Percentiles rank a stretch among this genome's conserved stretches.
Conservation (phyloP, 1,140 invertebrate species). For the Brachionus rotundiformis region DNA sequence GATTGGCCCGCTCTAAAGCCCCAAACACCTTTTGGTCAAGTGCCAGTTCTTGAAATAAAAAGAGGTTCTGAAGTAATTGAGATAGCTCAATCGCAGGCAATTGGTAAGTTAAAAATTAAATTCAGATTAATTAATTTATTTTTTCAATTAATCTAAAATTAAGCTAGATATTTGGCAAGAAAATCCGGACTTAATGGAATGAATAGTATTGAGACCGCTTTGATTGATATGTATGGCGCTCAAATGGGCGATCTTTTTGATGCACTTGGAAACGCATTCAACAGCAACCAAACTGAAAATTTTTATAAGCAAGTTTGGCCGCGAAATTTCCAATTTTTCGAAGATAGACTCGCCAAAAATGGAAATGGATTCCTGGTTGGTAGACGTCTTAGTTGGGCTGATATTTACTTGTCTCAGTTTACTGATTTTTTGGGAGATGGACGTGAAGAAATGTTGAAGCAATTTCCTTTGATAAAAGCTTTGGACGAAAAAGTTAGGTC, state of each 20-base stretch:
- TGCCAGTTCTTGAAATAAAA: slow-evolving; percentile 45
- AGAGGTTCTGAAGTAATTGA: neutral
- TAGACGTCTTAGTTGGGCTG: neutral
- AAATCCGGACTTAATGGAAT: slow-evolving; percentile 9
- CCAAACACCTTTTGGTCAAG: slow-evolving; percentile 20
- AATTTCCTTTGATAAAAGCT: slow-evolving; percentile 24
- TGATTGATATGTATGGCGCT: slow-evolving; percentile 27
- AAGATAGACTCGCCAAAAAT: slow-evolving; percentile 17
- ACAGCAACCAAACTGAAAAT: neutral
- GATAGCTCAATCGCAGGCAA: slow-evolving; percentile 22
- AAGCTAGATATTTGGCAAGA: slow-evolving; percentile 23
- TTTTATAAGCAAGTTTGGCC: neutral
- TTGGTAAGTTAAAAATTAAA: neutral
- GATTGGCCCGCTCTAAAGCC: slow-evolving; percentile 54
- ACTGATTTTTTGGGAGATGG: neutral
- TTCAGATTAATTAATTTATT: neutral
- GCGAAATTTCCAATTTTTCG: slow-evolving; percentile 22
- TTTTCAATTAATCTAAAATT: neutral
- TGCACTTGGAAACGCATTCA: neutral
- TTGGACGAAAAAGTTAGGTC: slow-evolving; percentile 28
- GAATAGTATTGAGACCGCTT: slow-evolving; percentile 18
- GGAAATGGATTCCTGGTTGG: slow-evolving; percentile 26
- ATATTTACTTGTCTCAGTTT: slow-evolving; percentile 35
- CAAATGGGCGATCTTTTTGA: slow-evolving; percentile 40
- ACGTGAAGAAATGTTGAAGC: neutral